These are phyloP conservation scores for Abscondita cerata DNA, from an alignment of 2,888 invertebrate genomes.

Conservation along the genomic window DNA sequence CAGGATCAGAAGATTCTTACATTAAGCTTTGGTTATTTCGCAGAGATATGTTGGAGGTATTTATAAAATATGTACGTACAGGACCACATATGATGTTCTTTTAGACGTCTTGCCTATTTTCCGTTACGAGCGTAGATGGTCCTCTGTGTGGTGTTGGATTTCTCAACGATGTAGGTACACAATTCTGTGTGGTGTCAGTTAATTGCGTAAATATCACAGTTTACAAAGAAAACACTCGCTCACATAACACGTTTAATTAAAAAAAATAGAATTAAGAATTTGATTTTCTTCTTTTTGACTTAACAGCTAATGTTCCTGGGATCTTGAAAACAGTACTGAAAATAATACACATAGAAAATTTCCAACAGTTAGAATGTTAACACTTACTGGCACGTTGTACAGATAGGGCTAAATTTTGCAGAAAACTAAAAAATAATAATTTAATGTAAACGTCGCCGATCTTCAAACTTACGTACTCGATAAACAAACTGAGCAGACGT, in stretches of 20 bases:
- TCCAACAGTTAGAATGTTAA: not conserved
- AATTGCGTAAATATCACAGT: slow-evolving; percentile 37
- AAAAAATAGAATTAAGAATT: slow-evolving; percentile 53
- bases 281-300: slow-evolving; percentile 85
- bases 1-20: slow-evolving; percentile 42
- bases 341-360: slow-evolving; percentile 50
- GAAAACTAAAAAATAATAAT: slow-evolving; percentile 86
- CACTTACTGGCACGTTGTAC: slow-evolving; percentile 96
- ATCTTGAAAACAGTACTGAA: slow-evolving; percentile 88
- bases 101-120: slow-evolving; percentile 31
- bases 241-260: slow-evolving; percentile 2
- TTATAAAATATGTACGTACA: too few species aligned
- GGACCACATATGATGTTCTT: too few species aligned
- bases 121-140: slow-evolving; percentile 33
- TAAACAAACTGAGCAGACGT: slow-evolving; percentile 96
- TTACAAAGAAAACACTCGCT: slow-evolving; percentile 33
- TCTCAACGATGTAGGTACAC: slow-evolving; percentile 42
- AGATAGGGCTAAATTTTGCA: slow-evolving; percentile 97
- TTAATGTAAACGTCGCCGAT: too few species aligned
- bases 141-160: slow-evolving; percentile 44
- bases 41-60: slow-evolving; percentile 25
- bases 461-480: slow-evolving; percentile 74
- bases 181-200: slow-evolving; percentile 44
- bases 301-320: slow-evolving; percentile 78
- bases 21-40: slow-evolving; percentile 44